A percentile compares a stretch with the other conserved stretches of the same genome.
Conservation (phyloP, 2,888 invertebrate genomes). For the Hypsopygia costalis region DNA sequence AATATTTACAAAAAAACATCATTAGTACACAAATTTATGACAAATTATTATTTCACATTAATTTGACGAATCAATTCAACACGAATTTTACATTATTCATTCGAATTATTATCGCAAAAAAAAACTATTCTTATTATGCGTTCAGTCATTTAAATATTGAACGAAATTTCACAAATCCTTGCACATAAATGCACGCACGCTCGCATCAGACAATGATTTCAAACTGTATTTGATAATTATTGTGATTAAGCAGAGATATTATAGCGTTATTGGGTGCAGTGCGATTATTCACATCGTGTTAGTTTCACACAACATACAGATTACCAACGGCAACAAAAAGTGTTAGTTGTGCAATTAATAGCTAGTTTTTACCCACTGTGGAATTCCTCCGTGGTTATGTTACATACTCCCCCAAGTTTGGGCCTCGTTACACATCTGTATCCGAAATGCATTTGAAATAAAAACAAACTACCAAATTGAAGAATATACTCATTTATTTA, state of each 20-base stretch:
- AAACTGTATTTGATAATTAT: background rate
- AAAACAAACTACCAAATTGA: conserved; percentile 68
- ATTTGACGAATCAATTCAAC: too few relatives aligned
- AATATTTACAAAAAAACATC: too few relatives aligned
- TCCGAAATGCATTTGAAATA: conserved; percentile 24
- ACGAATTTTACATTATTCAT: too few relatives aligned
- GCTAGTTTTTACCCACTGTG: background rate
- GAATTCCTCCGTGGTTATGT: background rate
- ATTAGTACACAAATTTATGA: too few relatives aligned
- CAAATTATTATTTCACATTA: too few relatives aligned
- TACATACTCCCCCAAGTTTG: background rate
- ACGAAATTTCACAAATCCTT: too few relatives aligned
- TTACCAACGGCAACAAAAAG: background rate
- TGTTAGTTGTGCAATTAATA: background rate
- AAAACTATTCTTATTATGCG: too few relatives aligned
- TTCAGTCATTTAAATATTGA: too few relatives aligned
- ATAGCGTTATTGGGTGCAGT: conserved; percentile 1
- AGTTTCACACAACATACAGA: conserved; percentile 2
- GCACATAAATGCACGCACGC: too few relatives aligned
- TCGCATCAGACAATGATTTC: too few relatives aligned
- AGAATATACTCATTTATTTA: conserved; percentile 72
- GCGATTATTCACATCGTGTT: conserved; percentile 2
- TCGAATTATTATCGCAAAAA: too few relatives aligned
- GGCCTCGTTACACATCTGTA: background rate
- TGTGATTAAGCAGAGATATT: background rate